Evolutionary conservation across 1,140 invertebrate genomes (phyloP), one percentile per base, ranked within the genome.

Genomic region (Dreissena polymorpha): DNA sequence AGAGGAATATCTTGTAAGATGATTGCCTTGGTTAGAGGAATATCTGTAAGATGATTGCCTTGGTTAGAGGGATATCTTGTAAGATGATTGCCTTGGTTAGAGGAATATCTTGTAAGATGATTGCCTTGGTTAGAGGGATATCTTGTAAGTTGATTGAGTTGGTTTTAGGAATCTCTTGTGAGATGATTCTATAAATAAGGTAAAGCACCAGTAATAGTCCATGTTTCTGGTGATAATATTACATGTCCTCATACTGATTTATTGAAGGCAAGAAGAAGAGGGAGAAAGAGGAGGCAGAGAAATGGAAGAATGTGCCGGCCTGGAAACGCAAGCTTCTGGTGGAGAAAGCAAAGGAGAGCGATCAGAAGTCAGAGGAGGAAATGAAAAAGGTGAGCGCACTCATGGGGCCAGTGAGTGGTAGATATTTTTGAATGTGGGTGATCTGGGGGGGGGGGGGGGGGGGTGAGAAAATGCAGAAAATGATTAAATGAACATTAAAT

Each of bases 231-330:
- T 2, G 39, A 39, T 39, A 8, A 39, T 39, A 39, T 39, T 5
- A 39, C 39, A 39, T 39, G 39, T 39, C 8, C 2, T 39, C 39
- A 39, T 39, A 39, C 39, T 39, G 2, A 8, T 39, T 39, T 60
- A 53, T 85, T 79, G 25, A 55, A 91, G 89, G 80, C 80, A 76
- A 88, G 68, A 86, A 89, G 25, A 64, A 85, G 78, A 86, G 83
- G 71, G 85, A 89, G 29, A 85, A 89, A 74, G 90, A 88, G 69
- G 87, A 88, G 60, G 79, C 71, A 60, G 86, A 89, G 53, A 91
- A 91, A 86, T 91, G 90, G 90, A 88, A 88, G 53, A 86, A 90
- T 84, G 88, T 91, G 10, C 90, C 90, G 63, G 90, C 89, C 49
- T 91, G 90, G 90, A 91, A 91, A 76, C 79, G 88, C 76, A 90